Evolutionary conservation across 2,797 vertebrate genomes (phyloP), one percentile per base, ranked within the genome.

Genomic region (Sciurus vulgaris): DNA sequence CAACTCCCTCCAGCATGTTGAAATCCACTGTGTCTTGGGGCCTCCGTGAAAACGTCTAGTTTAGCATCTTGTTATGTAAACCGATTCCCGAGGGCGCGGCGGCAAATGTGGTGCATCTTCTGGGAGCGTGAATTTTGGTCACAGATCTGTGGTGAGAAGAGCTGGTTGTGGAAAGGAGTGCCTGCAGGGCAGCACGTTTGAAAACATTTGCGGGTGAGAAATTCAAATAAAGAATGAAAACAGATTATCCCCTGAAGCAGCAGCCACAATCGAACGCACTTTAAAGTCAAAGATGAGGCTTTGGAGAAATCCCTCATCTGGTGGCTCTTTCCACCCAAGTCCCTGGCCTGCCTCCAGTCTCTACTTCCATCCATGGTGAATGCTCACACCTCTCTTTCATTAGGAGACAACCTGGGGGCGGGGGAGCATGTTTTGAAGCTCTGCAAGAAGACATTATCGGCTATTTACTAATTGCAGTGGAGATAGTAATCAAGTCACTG

Each of bases 1-100:
- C 63, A 81, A 11, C 30, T 44, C 26, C 77, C 76, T 54, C 59
- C 12, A 84, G 47, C 20, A 47, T 86, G 22, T 18, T 70, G 74
- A 30, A 73, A 72, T n/a, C 35, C 72, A 49, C 12, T 63, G 28
- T 35, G 13, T 89, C 38, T 83, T 44, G 65, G 33, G 41, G 15
- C 65, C 56, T 82, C 24, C 8, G 47, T 73, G 65, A 79, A 86
- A 91, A 77, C 3, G 69, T 84, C 28, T 20, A 30, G 28, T 30
- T 95, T 67, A 96, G 65, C 56, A 61, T 28, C 9, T n/a, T 87
- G 28, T 61, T 84, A 24, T 18, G 5, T 69, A 86, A 94, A 95
- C 30, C 14, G 86, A 18, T 74, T 61, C 26, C 77, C 44, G n/a
- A 77, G 41, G 47, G 24, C 26, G 81, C 38, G 0, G 1, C 35